Evolutionary conservation across 2,888 invertebrate genomes (phyloP).

Genomic region (Endomychus coccineus): DNA sequence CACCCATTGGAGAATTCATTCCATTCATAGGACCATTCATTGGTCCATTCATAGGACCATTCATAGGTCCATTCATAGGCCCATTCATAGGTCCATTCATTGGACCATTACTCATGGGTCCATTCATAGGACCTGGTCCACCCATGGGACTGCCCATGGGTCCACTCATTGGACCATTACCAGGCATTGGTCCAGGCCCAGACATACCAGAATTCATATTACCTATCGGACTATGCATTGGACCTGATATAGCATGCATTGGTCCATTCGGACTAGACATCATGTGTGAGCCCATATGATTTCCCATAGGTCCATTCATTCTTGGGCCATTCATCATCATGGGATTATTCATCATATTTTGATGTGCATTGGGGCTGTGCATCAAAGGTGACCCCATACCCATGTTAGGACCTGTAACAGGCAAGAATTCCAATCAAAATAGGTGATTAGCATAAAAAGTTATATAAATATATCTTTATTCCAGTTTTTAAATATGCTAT

Average conservation of each 20-base stretch:
- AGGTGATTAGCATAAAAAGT: background rate
- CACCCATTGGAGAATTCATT: constrained; percentile 23
- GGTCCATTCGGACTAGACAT: constrained; percentile 57
- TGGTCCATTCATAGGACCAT: constrained; percentile 30
- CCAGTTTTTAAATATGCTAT: background rate
- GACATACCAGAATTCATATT: constrained; percentile 49
- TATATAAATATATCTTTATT: no score
- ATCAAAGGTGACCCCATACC: constrained; percentile 42
- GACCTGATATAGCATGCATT: constrained; percentile 45
- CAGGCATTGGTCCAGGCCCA: constrained; percentile 29
- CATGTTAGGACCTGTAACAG: constrained; percentile 24
- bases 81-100: constrained; percentile 42
- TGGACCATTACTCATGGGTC: constrained; percentile 50
- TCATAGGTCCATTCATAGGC: constrained; percentile 28
- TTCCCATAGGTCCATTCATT: constrained; percentile 40
- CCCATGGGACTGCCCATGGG: constrained; percentile 56
- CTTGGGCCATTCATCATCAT: constrained; percentile 46
- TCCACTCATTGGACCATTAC: constrained; percentile 64
- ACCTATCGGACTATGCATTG: constrained; percentile 57
- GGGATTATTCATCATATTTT: constrained; percentile 38
- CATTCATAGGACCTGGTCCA: constrained; percentile 69
- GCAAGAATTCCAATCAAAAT: background rate
- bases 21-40: constrained; percentile 27
- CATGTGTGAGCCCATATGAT: constrained; percentile 44
- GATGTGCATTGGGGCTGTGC: constrained; percentile 42